A percentile compares a stretch with the other conserved stretches of the same genome.
Evolutionary conservation across 2,888 invertebrate genomes (phyloP).

Genomic region (Tipula confusa): DNA sequence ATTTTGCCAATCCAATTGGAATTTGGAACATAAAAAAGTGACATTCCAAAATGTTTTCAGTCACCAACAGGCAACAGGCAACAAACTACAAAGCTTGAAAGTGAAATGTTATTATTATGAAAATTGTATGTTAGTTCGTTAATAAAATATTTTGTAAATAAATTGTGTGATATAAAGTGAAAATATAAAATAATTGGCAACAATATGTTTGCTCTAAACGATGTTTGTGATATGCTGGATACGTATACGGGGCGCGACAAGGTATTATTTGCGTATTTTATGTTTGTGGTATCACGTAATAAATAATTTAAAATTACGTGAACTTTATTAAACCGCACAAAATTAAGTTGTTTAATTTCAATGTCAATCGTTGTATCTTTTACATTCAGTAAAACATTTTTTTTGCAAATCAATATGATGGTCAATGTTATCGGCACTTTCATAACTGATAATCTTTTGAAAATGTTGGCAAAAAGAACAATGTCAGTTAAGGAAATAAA

Average conservation of each 20-base stretch:
- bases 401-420: not conserved
- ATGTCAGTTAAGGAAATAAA: not conserved
- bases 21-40: not conserved
- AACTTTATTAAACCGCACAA: not conserved
- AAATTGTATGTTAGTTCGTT: not conserved
- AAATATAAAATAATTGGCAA: not conserved
- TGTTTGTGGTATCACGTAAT: not conserved
- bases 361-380: not conserved
- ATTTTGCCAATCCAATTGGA: not conserved
- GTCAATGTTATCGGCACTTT: not conserved
- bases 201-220: constrained; percentile 42
- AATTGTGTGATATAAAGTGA: not conserved
- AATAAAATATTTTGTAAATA: not conserved
- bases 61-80: no score
- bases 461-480: not conserved
- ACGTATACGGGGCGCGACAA: constrained; percentile 84
- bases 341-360: not conserved
- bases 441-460: not conserved
- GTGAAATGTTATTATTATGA: not conserved
- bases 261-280: constrained; percentile 50
- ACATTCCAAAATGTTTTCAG: not conserved
- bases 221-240: constrained; percentile 68
- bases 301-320: not conserved
- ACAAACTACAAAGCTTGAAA: not conserved
- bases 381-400: not conserved